These are phyloP conservation scores for Sinelater perroti DNA, from an alignment of 2,888 invertebrate genomes.

Conservation along the genomic window DNA sequence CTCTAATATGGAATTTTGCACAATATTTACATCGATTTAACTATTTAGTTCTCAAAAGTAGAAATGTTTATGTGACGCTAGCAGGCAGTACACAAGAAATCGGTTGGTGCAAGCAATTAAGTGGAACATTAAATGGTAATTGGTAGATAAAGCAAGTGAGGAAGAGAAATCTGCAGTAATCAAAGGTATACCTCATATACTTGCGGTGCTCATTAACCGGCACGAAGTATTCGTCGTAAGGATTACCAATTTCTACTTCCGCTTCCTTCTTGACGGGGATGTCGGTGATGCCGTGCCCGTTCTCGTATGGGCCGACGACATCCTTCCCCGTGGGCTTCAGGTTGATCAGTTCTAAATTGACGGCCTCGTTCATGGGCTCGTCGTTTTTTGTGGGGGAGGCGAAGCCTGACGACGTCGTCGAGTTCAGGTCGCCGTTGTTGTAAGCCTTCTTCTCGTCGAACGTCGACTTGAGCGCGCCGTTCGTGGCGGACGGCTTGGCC, in stretches of 20 bases:
- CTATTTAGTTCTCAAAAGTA: too few relatives aligned
- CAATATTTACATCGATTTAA: too few relatives aligned
- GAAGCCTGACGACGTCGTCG: conserved; percentile 48
- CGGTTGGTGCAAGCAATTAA: too few relatives aligned
- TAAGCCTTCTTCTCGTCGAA: conserved; percentile 55
- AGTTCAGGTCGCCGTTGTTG: conserved; percentile 54
- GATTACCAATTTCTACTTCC: conserved; percentile 72
- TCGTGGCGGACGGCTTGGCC: conserved; percentile 62
- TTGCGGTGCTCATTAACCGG: conserved; percentile 86
- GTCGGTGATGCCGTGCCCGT: conserved; percentile 59
- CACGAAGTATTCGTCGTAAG: conserved; percentile 85
- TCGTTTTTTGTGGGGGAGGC: conserved; percentile 52
- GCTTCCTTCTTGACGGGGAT: conserved; percentile 72
- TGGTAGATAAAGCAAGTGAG: conserved; percentile 11
- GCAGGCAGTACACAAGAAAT: too few relatives aligned
- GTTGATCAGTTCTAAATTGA: conserved; percentile 82
- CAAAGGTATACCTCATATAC: conserved; percentile 75
- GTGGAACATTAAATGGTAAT: too few relatives aligned
- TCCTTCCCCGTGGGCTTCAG: conserved; percentile 70
- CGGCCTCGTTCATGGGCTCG: conserved; percentile 69
- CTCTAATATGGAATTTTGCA: too few relatives aligned
- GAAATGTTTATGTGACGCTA: too few relatives aligned
- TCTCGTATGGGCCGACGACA: conserved; percentile 62
- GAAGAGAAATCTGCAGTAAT: conserved; percentile 15
- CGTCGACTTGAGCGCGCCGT: conserved; percentile 55